These are phyloP conservation scores for Eulemur mongoz DNA, from an alignment of 2,797 vertebrate species.

Conservation along the genomic window DNA sequence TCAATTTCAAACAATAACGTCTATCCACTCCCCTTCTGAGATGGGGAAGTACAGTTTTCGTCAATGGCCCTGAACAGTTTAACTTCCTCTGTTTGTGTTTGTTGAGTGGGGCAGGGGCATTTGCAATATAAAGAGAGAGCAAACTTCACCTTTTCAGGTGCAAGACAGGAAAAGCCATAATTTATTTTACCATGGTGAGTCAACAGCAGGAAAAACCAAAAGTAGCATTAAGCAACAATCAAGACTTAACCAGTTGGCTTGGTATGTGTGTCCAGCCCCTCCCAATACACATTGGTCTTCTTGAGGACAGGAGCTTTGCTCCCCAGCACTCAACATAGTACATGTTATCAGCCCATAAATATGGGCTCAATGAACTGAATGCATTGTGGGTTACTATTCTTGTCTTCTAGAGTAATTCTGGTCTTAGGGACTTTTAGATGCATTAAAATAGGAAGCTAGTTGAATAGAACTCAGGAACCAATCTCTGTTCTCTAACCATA, in stretches of 20 bases:
- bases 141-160: background rate
- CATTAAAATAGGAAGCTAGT: conserved; percentile 6
- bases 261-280: background rate
- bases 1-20: background rate
- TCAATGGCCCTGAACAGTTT: background rate
- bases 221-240: background rate
- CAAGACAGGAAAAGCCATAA: background rate
- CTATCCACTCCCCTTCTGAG: background rate
- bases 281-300: background rate
- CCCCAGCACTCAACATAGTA: background rate
- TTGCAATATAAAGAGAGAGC: background rate
- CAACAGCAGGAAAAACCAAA: background rate
- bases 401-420: background rate
- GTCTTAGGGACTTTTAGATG: background rate
- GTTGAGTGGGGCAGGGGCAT: background rate
- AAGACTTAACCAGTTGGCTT: background rate
- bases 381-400: background rate
- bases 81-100: background rate
- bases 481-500: background rate
- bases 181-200: background rate
- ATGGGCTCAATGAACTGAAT: background rate
- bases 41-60: background rate
- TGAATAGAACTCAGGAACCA: background rate
- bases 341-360: background rate
- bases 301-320: background rate